Percentiles rank a stretch among this genome's conserved stretches.
These are phyloP conservation scores for Notodonta dromedarius DNA, from an alignment of 2,888 invertebrate species.

Conservation along the genomic window DNA sequence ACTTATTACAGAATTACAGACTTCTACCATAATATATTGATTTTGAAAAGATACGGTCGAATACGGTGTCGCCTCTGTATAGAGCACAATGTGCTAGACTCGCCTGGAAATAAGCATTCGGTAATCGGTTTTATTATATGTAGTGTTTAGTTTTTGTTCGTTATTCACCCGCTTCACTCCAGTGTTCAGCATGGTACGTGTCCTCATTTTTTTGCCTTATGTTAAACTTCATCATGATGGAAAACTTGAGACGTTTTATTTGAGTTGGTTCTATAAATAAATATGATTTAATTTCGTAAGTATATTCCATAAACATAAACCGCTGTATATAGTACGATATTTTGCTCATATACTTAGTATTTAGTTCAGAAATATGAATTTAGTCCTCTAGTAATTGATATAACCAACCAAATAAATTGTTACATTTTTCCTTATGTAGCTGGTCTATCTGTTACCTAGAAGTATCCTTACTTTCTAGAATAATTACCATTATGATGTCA, in stretches of 20 bases:
- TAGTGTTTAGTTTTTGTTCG: constrained; percentile 54
- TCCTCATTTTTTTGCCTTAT: constrained; percentile 26
- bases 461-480: no score
- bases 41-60: background rate
- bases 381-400: no score
- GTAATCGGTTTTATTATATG: constrained; percentile 52
- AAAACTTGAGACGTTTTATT: constrained; percentile 13
- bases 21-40: no score
- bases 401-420: no score
- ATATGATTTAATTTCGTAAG: constrained; percentile 50
- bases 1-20: no score
- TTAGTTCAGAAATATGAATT: no score
- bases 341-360: no score
- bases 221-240: constrained; percentile 13
- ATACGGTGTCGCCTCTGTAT: background rate
- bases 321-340: no score
- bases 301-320: background rate
- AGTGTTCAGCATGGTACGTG: constrained; percentile 63
- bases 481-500: no score
- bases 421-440: no score
- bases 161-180: constrained; percentile 40
- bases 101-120: constrained; percentile 43
- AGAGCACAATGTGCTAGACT: constrained; percentile 31
- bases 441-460: no score
- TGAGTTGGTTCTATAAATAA: constrained; percentile 60